A percentile compares a stretch with the other conserved stretches of the same genome.
phyloP scores from a whole-genome alignment of 30 jellyfish, hydroid and myxozoan species.

The Hydractinia echinata region DNA sequence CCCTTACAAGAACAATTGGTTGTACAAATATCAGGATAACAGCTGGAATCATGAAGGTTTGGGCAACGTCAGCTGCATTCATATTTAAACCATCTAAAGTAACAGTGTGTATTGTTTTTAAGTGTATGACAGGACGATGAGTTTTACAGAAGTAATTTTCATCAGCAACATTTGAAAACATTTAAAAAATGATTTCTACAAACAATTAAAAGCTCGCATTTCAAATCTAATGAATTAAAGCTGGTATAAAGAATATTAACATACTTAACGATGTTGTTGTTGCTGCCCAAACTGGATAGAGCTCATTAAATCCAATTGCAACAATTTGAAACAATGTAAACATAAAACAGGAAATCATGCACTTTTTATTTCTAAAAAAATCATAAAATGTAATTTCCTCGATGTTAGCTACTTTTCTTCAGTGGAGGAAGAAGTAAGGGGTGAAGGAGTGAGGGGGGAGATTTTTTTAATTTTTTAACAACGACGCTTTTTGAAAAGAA shows the following conservation, averaged over 20 bases:
- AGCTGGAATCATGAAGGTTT: not conserved
- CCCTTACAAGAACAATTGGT: not conserved
- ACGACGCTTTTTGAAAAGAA: no score
- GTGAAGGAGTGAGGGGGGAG: no score
- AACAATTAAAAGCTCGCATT: no score
- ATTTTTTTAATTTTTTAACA: no score
- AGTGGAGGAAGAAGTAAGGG: no score
- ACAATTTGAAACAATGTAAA: not conserved
- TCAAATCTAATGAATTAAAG: no score
- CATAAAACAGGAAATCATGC: not conserved
- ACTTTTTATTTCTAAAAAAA: not conserved
- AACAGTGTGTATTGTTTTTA: not conserved
- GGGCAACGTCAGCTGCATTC: not conserved
- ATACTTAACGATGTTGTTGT: constrained; percentile 1
- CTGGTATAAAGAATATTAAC: not conserved
- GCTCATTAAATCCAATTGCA: constrained; percentile 15
- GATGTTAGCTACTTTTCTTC: no score
- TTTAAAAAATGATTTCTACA: no score
- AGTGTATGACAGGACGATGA: no score
- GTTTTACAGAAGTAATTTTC: no score
- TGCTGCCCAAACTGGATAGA: constrained; percentile 22
- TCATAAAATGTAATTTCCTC: not conserved
- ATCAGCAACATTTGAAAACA: no score
- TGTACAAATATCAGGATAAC: not conserved
- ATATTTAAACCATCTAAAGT: not conserved